These are phyloP conservation scores for Anarrhichthys ocellatus DNA, from an alignment of 2,113 vertebrate species.

Conservation along the genomic window DNA sequence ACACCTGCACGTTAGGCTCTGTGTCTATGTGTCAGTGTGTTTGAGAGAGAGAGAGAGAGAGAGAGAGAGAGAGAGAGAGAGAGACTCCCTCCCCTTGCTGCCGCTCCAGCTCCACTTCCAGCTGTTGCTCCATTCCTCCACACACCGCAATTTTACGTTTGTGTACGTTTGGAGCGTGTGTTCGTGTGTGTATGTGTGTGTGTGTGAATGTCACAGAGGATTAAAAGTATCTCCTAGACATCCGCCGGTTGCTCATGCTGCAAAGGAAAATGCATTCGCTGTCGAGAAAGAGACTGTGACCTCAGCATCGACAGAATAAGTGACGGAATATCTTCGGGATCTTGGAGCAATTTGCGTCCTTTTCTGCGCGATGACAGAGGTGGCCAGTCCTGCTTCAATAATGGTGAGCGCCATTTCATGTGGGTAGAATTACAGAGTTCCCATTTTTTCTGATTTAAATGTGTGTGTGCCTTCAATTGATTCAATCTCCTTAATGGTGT, in stretches of 20 bases:
- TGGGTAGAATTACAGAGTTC: too few relatives aligned
- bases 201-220: constrained; percentile 13
- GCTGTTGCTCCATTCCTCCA: constrained; percentile 76
- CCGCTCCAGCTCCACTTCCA: constrained; percentile 68
- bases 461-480: background rate
- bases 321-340: constrained; percentile 17
- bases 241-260: constrained; percentile 18
- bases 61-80: constrained; percentile 22
- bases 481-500: background rate
- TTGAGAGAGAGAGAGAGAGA: constrained; percentile 1
- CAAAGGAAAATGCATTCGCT: constrained; percentile 30
- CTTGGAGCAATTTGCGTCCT: constrained; percentile 16
- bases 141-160: constrained; percentile 40
- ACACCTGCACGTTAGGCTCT: constrained; percentile 64
- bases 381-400: constrained; percentile 53
- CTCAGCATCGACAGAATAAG: constrained; percentile 10
- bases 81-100: constrained; percentile 62
- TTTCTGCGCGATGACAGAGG: constrained; percentile 68
- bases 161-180: constrained; percentile 36
- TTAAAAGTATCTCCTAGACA: constrained; percentile 2
- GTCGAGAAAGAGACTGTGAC: constrained; percentile 12
- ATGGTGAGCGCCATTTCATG: constrained; percentile 54
- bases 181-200: background rate
- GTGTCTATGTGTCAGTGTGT: constrained; percentile 19
- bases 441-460: background rate